Evolutionary conservation across 2,797 vertebrate species (phyloP).

Genomic region (Chelmon rostratus): DNA sequence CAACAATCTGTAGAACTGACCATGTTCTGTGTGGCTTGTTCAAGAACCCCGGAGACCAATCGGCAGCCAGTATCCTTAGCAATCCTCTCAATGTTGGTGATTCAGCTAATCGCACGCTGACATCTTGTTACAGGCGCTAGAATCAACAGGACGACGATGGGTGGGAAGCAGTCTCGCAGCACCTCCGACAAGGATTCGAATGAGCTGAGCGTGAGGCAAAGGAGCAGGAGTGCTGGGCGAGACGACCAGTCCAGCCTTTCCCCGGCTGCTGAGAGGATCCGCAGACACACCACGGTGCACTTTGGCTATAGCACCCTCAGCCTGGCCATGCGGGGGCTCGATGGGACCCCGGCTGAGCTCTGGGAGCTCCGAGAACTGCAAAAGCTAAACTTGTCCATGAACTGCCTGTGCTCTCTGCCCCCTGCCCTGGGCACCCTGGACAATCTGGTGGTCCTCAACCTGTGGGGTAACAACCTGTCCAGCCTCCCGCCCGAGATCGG

Average conservation of each 20-base stretch:
- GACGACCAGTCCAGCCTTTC: constrained; percentile 78
- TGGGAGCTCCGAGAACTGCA: constrained; percentile 93
- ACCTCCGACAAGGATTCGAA: constrained; percentile 77
- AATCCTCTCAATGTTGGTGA: constrained; percentile 24
- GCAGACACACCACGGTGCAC: constrained; percentile 83
- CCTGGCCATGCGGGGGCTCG: constrained; percentile 91
- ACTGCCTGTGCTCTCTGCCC: constrained; percentile 87
- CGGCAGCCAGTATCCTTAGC: constrained; percentile 29
- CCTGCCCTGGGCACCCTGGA: constrained; percentile 87
- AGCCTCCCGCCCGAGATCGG: constrained; percentile 92
- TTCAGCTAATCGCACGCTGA: constrained; percentile 45
- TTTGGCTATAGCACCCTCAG: constrained; percentile 90
- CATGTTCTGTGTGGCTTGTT: constrained; percentile 41
- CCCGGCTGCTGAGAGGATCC: constrained; percentile 78
- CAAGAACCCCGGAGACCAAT: constrained; percentile 47
- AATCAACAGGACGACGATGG: constrained; percentile 81
- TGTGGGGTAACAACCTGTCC: constrained; percentile 91
- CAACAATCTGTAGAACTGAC: constrained; percentile 24
- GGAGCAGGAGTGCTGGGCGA: constrained; percentile 70
- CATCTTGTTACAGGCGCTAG: constrained; percentile 18
- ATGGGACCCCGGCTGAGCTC: constrained; percentile 87
- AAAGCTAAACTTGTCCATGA: constrained; percentile 95
- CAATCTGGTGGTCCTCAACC: constrained; percentile 91
- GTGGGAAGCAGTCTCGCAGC: constrained; percentile 84
- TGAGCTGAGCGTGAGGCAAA: constrained; percentile 61